phyloP scores from a whole-genome alignment of 2,888 invertebrate genomes.

The Ichneumon xanthorius region DNA sequence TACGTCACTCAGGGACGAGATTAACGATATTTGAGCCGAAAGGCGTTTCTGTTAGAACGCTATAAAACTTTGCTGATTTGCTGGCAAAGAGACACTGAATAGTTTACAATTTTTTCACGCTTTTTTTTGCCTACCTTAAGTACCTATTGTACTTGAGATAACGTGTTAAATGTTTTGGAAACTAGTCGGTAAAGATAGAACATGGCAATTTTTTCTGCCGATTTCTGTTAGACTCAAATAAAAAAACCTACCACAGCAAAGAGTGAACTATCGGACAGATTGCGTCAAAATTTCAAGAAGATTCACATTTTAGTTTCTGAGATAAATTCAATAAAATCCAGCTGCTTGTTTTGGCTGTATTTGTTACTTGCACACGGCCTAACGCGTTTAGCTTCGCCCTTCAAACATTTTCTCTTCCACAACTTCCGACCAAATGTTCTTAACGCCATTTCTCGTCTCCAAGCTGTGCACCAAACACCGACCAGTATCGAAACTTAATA shows the following conservation, averaged over 20 bases:
- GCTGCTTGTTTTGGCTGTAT: neutral
- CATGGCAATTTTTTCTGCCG: neutral
- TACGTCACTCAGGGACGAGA: constrained; percentile 42
- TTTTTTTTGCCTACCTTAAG: neutral
- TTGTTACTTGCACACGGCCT: neutral
- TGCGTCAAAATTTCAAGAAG: too few relatives aligned
- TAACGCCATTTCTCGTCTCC: neutral
- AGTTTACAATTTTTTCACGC: neutral
- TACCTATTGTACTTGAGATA: neutral
- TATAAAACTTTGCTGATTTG: too few relatives aligned
- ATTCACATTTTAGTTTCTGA: too few relatives aligned
- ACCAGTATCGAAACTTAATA: neutral
- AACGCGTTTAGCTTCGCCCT: neutral
- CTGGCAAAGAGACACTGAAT: neutral
- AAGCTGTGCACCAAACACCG: neutral
- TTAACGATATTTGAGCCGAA: neutral
- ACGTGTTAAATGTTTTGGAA: neutral
- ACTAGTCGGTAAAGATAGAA: too few relatives aligned
- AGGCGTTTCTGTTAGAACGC: too few relatives aligned
- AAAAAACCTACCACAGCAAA: neutral
- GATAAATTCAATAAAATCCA: neutral
- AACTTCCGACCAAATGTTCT: neutral
- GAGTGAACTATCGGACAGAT: neutral
- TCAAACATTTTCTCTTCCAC: constrained; percentile 5
- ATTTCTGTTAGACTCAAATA: too few relatives aligned